A percentile compares a stretch with the other conserved stretches of the same genome.
Evolutionary conservation across 2,888 invertebrate genomes (phyloP).

Genomic region (Bellardia bayeri): DNA sequence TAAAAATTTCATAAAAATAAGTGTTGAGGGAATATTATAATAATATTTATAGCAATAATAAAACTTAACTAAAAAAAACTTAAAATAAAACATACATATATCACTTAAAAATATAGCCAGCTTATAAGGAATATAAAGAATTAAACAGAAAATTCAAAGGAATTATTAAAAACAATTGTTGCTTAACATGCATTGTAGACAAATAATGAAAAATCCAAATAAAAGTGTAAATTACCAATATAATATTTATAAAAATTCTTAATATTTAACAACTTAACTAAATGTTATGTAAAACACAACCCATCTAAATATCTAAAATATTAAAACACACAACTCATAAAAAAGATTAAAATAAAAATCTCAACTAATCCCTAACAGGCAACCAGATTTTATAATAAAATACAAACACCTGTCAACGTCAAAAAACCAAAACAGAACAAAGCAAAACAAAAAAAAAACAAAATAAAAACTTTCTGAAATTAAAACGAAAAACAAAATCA

Average conservation of each 20-base stretch:
- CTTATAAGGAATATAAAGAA: not conserved
- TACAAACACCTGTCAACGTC: slow-evolving; percentile 29
- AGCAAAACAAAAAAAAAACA: slow-evolving; percentile 5
- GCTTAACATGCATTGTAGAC: not conserved
- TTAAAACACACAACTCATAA: not conserved
- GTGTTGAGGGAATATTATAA: too few relatives aligned
- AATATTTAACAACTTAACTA: not conserved
- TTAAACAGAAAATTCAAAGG: not conserved
- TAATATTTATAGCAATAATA: not conserved
- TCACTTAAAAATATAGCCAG: not conserved
- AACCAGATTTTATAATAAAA: not conserved
- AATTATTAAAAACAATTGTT: not conserved
- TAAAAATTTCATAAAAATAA: not conserved
- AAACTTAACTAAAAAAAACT: not conserved
- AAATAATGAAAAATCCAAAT: not conserved
- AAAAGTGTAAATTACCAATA: not conserved
- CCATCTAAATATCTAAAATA: not conserved
- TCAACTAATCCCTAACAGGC: slow-evolving; percentile 19
- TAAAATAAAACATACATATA: not conserved
- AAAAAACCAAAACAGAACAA: not conserved
- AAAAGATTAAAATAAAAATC: not conserved
- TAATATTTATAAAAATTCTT: not conserved
- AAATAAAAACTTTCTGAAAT: slow-evolving; percentile 1
- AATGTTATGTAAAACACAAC: not conserved
- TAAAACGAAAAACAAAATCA: slow-evolving; percentile 1